These are phyloP conservation scores for Psittacula cyanocephala DNA, from an alignment of 2,113 vertebrate genomes.

Conservation along the genomic window DNA sequence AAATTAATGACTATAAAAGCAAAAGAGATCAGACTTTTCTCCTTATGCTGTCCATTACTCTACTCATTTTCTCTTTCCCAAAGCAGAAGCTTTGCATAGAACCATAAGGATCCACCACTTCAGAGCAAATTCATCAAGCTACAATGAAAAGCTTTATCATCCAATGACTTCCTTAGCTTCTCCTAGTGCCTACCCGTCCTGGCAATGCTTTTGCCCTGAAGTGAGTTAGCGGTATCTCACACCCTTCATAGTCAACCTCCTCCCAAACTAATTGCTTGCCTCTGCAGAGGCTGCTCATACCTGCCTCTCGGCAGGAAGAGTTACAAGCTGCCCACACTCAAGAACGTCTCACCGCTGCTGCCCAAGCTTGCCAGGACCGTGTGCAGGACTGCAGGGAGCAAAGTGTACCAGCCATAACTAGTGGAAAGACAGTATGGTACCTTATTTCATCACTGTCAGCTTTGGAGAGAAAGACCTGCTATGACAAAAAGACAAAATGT, in stretches of 20 bases:
- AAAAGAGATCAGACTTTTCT: background rate
- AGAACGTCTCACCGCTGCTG: background rate
- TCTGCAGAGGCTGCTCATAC: accelerated
- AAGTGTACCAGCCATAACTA: background rate
- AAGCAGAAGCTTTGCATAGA: background rate
- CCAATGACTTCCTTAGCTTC: background rate
- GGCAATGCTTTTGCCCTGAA: background rate
- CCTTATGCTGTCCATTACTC: background rate
- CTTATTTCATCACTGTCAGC: background rate
- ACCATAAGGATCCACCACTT: background rate
- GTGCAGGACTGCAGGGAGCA: background rate
- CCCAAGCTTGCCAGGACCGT: background rate
- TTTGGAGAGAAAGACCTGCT: background rate
- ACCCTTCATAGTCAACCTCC: background rate
- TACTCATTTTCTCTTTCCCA: background rate
- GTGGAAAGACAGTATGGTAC: background rate
- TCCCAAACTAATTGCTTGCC: accelerated
- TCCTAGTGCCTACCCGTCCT: background rate
- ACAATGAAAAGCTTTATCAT: background rate
- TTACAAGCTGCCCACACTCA: accelerated
- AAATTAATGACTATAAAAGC: background rate
- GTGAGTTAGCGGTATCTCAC: background rate
- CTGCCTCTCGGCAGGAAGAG: background rate
- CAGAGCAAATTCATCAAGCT: background rate
- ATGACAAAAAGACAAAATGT: background rate